Evolutionary conservation across 1,140 invertebrate genomes (phyloP).

Genomic region (Drosophila leontia): DNA sequence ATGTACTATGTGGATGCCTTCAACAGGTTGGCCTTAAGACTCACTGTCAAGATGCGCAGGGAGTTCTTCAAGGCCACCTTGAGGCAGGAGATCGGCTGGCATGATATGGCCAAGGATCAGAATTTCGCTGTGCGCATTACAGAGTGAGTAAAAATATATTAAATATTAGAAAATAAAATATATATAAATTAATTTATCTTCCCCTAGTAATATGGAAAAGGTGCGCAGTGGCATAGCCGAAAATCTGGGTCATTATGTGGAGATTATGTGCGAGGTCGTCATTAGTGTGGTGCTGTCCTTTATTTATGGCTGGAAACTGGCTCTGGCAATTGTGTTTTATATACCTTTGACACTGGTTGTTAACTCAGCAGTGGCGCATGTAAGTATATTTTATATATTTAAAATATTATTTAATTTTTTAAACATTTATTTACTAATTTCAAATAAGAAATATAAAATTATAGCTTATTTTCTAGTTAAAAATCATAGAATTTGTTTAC

Average conservation of each 20-base stretch:
- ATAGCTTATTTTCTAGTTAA: background rate
- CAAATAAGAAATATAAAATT: background rate
- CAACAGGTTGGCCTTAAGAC: slow-evolving; percentile 87
- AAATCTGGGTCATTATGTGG: slow-evolving; percentile 92
- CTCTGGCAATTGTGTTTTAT: slow-evolving; percentile 92
- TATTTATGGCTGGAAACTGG: slow-evolving; percentile 92
- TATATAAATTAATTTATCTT: background rate
- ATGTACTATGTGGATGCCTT: slow-evolving; percentile 89
- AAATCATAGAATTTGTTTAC: slow-evolving; percentile 3
- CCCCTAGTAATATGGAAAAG: slow-evolving; percentile 92
- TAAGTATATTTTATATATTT: slow-evolving; percentile 84
- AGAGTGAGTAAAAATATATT: slow-evolving; percentile 87
- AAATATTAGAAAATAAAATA: slow-evolving; percentile 61
- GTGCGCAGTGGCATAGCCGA: slow-evolving; percentile 95
- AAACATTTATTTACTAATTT: background rate
- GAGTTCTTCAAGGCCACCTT: slow-evolving; percentile 91
- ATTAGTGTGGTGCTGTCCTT: slow-evolving; percentile 90
- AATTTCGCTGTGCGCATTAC: slow-evolving; percentile 95
- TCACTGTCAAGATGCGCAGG: slow-evolving; percentile 90
- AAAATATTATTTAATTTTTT: background rate
- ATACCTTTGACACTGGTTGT: slow-evolving; percentile 91
- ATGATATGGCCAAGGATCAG: slow-evolving; percentile 92
- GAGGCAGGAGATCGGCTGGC: slow-evolving; percentile 95
- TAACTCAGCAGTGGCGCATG: slow-evolving; percentile 88
- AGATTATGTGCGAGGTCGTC: slow-evolving; percentile 89